Evolutionary conservation across 2,797 vertebrate species (phyloP).

Genomic region (Pseudochaenichthys georgianus): DNA sequence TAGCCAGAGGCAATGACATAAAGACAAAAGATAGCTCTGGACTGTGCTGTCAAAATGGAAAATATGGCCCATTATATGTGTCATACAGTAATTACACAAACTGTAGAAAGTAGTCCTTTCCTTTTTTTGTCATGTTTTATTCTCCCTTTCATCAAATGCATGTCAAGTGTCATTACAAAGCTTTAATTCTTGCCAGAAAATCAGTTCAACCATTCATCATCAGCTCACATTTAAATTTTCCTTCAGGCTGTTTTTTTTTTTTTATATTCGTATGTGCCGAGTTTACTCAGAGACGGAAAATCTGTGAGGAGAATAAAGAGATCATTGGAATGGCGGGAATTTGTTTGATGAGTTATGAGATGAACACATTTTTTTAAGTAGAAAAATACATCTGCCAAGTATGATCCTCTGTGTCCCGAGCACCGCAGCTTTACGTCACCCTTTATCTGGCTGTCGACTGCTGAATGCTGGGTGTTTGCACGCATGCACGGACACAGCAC

Average conservation of each 20-base stretch:
- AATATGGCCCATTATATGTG: conserved; percentile 79
- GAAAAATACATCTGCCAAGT: conserved; percentile 73
- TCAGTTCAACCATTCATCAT: conserved; percentile 84
- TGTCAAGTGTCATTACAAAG: conserved; percentile 84
- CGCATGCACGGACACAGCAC: conserved; percentile 36
- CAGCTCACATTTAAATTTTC: conserved; percentile 83
- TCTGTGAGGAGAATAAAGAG: conserved; percentile 72
- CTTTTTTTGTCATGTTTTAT: conserved; percentile 65
- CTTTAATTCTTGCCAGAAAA: conserved; percentile 82
- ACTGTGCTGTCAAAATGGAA: conserved; percentile 78
- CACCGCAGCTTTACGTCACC: conserved; percentile 68
- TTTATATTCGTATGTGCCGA: conserved; percentile 52
- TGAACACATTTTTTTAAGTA: conserved; percentile 46
- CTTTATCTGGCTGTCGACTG: conserved; percentile 64
- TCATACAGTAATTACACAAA: conserved; percentile 76
- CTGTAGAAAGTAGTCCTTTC: conserved; percentile 75
- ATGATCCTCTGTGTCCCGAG: conserved; percentile 66
- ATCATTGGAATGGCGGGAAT: conserved; percentile 72
- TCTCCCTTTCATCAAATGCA: conserved; percentile 81
- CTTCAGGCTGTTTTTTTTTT: conserved; percentile 74
- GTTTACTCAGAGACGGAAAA: conserved; percentile 72
- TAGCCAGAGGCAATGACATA: conserved; percentile 79
- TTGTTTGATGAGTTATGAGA: conserved; percentile 83
- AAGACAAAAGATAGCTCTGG: conserved; percentile 80
- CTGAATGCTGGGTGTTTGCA: conserved; percentile 52